Percentiles rank a stretch among this genome's conserved stretches.
Evolutionary conservation across 2,797 vertebrate species (phyloP).

Genomic region (Crocodylus rhombifer): DNA sequence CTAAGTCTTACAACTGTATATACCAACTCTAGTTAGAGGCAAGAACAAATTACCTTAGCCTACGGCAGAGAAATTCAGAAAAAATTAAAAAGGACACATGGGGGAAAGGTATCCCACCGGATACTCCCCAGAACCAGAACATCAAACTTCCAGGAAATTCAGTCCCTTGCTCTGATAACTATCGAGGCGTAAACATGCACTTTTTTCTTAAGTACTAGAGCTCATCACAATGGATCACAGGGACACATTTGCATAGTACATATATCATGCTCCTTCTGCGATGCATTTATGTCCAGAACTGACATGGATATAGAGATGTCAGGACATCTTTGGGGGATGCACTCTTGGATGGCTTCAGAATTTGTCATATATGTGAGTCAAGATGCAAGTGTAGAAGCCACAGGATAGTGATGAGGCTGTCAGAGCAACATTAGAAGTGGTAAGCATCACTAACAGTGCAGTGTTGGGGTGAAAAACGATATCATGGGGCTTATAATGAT

Average conservation of each 20-base stretch:
- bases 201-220: background rate
- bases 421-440: background rate
- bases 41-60: background rate
- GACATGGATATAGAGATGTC: background rate
- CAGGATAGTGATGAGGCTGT: background rate
- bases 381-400: background rate
- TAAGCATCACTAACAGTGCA: background rate
- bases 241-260: background rate
- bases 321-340: background rate
- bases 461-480: no score
- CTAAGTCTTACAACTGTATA: background rate
- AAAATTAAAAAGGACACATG: background rate
- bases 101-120: background rate
- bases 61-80: background rate
- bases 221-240: background rate
- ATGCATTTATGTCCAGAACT: background rate
- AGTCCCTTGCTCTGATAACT: background rate
- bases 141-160: background rate
- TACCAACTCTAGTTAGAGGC: background rate
- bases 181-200: background rate
- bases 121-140: background rate
- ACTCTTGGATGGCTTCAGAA: background rate
- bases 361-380: background rate
- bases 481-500: background rate
- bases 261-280: background rate